Evolutionary conservation across 64 coral and sea anemone species (phyloP), one percentile per base, ranked within the genome.

Genomic region (Stichodactyla mertensii): DNA sequence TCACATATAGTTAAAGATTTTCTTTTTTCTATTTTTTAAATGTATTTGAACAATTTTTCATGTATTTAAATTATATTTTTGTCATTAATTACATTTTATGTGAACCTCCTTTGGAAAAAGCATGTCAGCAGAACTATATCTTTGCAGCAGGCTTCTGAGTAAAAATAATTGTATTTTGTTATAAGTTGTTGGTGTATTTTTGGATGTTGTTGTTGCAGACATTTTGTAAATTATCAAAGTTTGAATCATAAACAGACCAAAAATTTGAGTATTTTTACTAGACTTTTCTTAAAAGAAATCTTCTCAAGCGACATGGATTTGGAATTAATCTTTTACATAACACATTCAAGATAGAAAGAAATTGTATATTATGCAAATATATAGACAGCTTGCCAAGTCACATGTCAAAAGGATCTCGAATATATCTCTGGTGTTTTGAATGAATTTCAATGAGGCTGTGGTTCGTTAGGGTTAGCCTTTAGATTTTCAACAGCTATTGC

Each of bases 401-500:
- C 69, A 74, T 74, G 69, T 74, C 69, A 74, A 74, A 31, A 74
- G 27, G 69, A 74, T 2, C 24, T 74, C 69, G 7, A 27, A 74
- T 27, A 74, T 31, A 26, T 26, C 26, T 23, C 10, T 74, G n/a
- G 69, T 74, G 69, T 74, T 69, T 69, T 74, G 69, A 31, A 74
- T 74, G 69, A 74, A 74, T 74, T 74, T 74, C 69, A 74, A 74
- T 74, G 69, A 74, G 69, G 4, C 16, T 27, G 69, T 74, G 69
- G 69, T 27, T 74, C 11, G 69, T 74, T 9, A 74, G 26, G 24
- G 8, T 23, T 74, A 12, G 64, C 6, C 69, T 27, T 9, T 27
- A 74, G 69, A 74, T 74, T 74, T 74, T 74, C 69, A 74, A 74
- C n/a, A 9, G 19, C 5, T 8, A 8, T 69, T 69, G 12, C 22